Evolutionary conservation across 2,797 vertebrate genomes (phyloP), one percentile per base, ranked within the genome.

Genomic region (Bovichtus diacanthus): DNA sequence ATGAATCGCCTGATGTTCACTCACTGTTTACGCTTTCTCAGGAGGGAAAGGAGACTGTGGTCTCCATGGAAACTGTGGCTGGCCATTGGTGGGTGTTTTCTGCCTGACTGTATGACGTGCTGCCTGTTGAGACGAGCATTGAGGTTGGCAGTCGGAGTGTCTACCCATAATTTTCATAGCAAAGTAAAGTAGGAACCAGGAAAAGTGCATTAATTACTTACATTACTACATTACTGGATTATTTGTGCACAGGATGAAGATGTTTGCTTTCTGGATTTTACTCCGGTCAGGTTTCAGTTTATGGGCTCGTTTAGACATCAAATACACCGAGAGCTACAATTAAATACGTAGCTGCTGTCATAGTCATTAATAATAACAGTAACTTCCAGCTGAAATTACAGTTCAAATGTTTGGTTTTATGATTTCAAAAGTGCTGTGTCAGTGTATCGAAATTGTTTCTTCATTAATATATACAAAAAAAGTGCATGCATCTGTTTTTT

Each of bases 31-130:
- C 70, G 80, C 92, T 92, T 91, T 87, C 88, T 87, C 78, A 79
- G 74, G 86, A 90, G 85, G 90, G 85, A 87, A 81, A 84, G 84
- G 81, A 76, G 84, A 88, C 83, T 71, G 76, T 39, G 36, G 94
- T 96, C 92, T 88, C 95, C 94, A 96, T 96, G 94, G 95, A 94
- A 95, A 96, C 95, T 90, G 90, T 38, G 56, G 75, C 65, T 50
- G 84, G 83, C 93, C 92, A 92, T 93, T 87, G 81, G 87, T 23
- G 73, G 76, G 78, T 82, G 76, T 80, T 87, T 89, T 81, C 75
- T 83, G 72, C 80, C 77, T 76, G 77, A 78, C 87, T 83, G 76
- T 88, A 82, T 93, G 92, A 95, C 73, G 34, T 38, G 77, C 68
- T 86, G 90, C 88, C 80, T 90, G 86, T 89, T 88, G 85, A 94